Conservation (phyloP, 2,888 invertebrate genomes). For the Amiota communis region DNA sequence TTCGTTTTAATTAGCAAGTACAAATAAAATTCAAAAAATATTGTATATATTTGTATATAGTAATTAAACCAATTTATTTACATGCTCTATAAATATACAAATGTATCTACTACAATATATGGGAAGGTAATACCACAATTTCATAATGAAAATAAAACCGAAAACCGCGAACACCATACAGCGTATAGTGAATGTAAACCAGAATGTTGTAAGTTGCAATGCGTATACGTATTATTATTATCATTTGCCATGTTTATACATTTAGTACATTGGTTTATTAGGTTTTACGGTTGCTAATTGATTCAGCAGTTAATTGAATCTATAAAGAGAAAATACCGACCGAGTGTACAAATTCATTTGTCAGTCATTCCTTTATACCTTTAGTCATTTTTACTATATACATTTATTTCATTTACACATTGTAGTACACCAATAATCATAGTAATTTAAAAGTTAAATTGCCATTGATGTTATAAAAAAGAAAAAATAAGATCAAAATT, state of each 20-base stretch:
- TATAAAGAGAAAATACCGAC: neutral
- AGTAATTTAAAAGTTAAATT: neutral
- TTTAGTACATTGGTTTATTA: neutral
- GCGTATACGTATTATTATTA: constrained; percentile 1
- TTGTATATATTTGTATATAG: neutral
- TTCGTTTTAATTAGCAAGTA: constrained; percentile 11
- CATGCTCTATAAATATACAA: neutral
- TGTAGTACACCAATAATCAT: too few species aligned
- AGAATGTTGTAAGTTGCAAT: neutral
- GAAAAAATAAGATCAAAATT: too few species aligned
- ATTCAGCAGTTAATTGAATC: constrained; percentile 5
- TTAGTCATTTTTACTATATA: too few species aligned
- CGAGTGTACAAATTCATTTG: constrained; percentile 5
- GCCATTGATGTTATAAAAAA: neutral
- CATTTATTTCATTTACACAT: too few species aligned
- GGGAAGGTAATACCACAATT: constrained; percentile 7
- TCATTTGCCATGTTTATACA: neutral
- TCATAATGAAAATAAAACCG: constrained; percentile 15
- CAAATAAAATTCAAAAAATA: neutral
- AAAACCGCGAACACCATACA: neutral
- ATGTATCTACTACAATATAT: neutral
- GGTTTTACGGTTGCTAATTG: neutral
- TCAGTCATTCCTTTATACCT: too few species aligned
- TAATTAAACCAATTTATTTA: constrained; percentile 9
- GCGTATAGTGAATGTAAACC: neutral